These are phyloP conservation scores for Peromyscus eremicus DNA, from an alignment of 2,797 vertebrate species.

Conservation along the genomic window DNA sequence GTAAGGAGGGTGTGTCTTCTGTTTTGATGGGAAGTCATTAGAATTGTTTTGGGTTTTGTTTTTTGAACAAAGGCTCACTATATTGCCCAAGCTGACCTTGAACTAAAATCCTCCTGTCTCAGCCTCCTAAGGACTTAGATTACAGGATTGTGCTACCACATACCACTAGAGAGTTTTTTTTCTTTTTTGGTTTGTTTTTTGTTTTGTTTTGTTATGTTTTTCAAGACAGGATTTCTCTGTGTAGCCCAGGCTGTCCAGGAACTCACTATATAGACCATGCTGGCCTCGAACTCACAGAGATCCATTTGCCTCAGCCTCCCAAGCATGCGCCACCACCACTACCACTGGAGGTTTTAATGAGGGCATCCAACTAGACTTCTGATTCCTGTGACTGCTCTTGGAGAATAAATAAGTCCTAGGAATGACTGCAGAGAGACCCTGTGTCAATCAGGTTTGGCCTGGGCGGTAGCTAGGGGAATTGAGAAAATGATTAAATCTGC, in stretches of 20 bases:
- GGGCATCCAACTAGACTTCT: background rate
- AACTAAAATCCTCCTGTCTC: background rate
- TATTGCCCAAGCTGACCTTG: background rate
- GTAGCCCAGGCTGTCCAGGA: background rate
- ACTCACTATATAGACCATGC: background rate
- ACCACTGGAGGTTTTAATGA: slow-evolving; percentile 52
- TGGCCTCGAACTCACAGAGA: background rate
- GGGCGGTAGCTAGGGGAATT: background rate
- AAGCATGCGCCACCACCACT: too few species aligned
- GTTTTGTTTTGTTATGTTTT: background rate
- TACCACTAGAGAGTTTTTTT: background rate
- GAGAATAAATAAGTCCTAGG: slow-evolving; percentile 28
- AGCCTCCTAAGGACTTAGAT: background rate
- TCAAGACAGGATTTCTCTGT: background rate
- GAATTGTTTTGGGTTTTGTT: background rate
- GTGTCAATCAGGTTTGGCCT: background rate
- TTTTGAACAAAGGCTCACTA: background rate
- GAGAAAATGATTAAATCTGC: slow-evolving; percentile 48
- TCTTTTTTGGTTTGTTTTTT: background rate
- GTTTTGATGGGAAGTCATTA: background rate
- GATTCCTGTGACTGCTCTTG: slow-evolving; percentile 3
- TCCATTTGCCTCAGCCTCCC: background rate
- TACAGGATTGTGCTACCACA: background rate
- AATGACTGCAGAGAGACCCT: background rate
- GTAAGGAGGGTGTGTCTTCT: background rate